Base-by-base conservation (phyloP, 35 echinoderm and acorn worm species). In the Heliocidaris tuberculata region DNA sequence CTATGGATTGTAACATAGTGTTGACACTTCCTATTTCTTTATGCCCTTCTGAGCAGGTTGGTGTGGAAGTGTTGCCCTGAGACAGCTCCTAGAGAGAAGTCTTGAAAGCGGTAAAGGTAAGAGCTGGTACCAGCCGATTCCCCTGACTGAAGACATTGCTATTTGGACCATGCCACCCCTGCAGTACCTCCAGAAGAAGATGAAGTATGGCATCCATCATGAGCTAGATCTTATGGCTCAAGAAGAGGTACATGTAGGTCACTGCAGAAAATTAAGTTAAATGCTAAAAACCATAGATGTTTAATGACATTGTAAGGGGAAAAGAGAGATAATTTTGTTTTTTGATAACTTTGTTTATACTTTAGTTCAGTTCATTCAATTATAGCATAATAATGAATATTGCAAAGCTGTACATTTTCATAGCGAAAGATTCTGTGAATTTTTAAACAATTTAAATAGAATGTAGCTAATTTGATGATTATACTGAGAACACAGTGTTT, bases 241-340 rank as follows among this genome's bases (percentile, higher is more conserved):
- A 85, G 97, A 97, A 60, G 97, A 97, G 97, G 97, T 97, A n/a
- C n/a, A n/a, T n/a, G n/a, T n/a, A 50, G 78, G 32, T 93, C 1
- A 30, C 29, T 87, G 24, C 86, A 87, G 6, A 87, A n/a, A 87
- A 42, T 87, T 2, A 9, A 87, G 35, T 42, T 42, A 3, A 1
- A 42, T 42, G 35, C 35, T 42, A 3, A 42, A 42, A 42, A 3
- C 35, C 35, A 42, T 42, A 42, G 35, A 42, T 42, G 3, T 42
- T 42, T 42, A 42, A 42, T 42, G 35, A 42, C 35, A 42, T 42
- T 42, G 35, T 42, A 42, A 42, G 35, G 35, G 35, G 35, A 42
- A 42, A 1, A 42, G 3, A 42, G 35, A 42, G 35, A 42, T 0
- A 42, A 42, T 42, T 42, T 42, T 42, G 35, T 1, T 42, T 42